A percentile compares a stretch with the other conserved stretches of the same genome.
Evolutionary conservation across 1,140 invertebrate genomes (phyloP).

Genomic region (Probaryconus sp.): DNA sequence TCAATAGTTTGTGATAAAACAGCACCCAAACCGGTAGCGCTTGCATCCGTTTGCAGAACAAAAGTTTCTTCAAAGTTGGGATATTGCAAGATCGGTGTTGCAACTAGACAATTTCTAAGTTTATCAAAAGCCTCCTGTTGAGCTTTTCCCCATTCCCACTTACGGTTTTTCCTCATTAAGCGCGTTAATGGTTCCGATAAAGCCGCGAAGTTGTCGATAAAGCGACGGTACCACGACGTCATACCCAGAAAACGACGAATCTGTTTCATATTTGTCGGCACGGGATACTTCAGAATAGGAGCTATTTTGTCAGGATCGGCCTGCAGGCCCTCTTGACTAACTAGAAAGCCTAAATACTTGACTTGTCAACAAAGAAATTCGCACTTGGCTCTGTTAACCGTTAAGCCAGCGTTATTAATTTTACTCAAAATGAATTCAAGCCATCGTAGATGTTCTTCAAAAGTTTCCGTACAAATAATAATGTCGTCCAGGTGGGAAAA

Average conservation of each 20-base stretch:
- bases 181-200: neutral
- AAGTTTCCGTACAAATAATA: slow-evolving; percentile 62
- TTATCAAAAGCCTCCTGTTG: slow-evolving; percentile 1
- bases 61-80: too few relatives aligned
- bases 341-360: neutral
- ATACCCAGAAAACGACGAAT: slow-evolving; percentile 62
- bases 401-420: slow-evolving; percentile 24
- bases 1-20: too few relatives aligned
- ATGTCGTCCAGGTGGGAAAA: slow-evolving; percentile 68
- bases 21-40: too few relatives aligned
- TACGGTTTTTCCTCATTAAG: neutral
- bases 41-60: too few relatives aligned
- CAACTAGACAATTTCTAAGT: too few relatives aligned
- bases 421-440: neutral
- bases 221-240: slow-evolving; percentile 64
- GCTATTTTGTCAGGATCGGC: slow-evolving; percentile 1
- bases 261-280: slow-evolving; percentile 51
- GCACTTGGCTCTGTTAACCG: slow-evolving; percentile 61
- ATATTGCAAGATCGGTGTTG: too few relatives aligned
- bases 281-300: slow-evolving; percentile 24
- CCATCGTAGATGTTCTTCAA: slow-evolving; percentile 65
- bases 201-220: slow-evolving; percentile 57
- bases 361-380: slow-evolving; percentile 53
- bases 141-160: neutral
- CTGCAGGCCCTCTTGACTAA: neutral